These are phyloP conservation scores for Eurytoma californica DNA, from an alignment of 2,888 invertebrate genomes.

Conservation along the genomic window DNA sequence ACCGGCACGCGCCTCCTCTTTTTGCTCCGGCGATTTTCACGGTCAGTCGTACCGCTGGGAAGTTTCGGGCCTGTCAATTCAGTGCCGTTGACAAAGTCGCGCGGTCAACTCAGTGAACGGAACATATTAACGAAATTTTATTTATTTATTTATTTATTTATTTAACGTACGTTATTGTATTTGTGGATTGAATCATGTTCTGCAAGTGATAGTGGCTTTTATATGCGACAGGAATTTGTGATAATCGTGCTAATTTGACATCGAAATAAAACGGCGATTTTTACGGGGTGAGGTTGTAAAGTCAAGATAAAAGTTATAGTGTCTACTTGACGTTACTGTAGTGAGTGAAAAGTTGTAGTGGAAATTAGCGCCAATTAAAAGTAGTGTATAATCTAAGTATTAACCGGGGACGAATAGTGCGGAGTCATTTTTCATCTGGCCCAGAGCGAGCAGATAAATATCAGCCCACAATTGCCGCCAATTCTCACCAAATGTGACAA, in stretches of 20 bases:
- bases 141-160: too few species aligned
- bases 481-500: background rate
- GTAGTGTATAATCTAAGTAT: slow-evolving; percentile 21
- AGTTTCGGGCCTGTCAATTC: background rate
- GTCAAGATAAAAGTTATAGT: too few species aligned
- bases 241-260: too few species aligned
- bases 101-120: too few species aligned
- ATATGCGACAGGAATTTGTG: too few species aligned
- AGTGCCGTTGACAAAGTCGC: background rate
- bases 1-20: slow-evolving; percentile 8
- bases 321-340: background rate
- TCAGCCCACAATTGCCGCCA: background rate
- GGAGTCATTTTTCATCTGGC: slow-evolving; percentile 38
- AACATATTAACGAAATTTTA: too few species aligned
- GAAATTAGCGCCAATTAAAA: slow-evolving; percentile 18
- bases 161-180: too few species aligned
- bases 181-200: too few species aligned
- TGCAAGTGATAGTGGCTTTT: too few species aligned
- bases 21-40: slow-evolving; percentile 4
- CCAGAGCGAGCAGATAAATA: background rate
- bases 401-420: background rate
- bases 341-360: background rate
- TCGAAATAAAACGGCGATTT: too few species aligned
- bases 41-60: too few species aligned
- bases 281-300: too few species aligned